Base-by-base conservation (phyloP, 2,797 vertebrate genomes). In the Triplophysa yarkandensis region DNA sequence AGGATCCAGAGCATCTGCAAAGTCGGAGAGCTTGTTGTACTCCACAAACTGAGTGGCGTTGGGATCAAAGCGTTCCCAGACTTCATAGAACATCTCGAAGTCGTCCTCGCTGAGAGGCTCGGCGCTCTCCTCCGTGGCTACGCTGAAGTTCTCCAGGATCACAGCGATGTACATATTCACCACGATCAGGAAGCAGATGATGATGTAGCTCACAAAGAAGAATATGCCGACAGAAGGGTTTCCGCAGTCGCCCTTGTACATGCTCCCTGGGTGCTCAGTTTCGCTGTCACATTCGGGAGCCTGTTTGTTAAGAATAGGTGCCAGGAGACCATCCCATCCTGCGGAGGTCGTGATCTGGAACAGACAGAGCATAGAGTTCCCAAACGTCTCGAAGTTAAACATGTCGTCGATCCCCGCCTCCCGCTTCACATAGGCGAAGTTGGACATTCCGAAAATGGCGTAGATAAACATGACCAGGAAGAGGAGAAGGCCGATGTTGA, bases 391-490 rank as follows among this genome's bases (percentile, higher is more conserved):
- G 28, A 98, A 98, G 77, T 98, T 98, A 87, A 98, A 98, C 95
- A 98, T 94, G 88, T 98, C 97, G n/a, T 98, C 93, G 0, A 98
- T 98, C 1, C 97, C 97, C 1, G 81, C 83, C 85, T 98, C 96
- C 0, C 85, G 94, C 76, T 97, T 98, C 46, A 98, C 96, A 0
- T 97, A 98, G 84, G 96, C 95, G n/a, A 98, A 98, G 87, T 97
- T 97, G 81, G 96, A 98, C 97, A 98, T 98, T 81, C 93, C 96
- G 39, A 98, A 98, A 83, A 98, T 98, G 58, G 97, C 96, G 0
- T 98, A 98, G 89, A 98, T 98, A 86, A 98, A 99, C 96, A 98
- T 99, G 87, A 98, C 96, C 25, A 99, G 88, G 88, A 99, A 99
- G 39, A 98, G 95, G 57, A 99, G 92, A 76, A 99, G 95, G 34